A percentile compares a stretch with the other conserved stretches of the same genome.
Evolutionary conservation across 2,797 vertebrate species (phyloP).

Genomic region (Lepus oiostolus): DNA sequence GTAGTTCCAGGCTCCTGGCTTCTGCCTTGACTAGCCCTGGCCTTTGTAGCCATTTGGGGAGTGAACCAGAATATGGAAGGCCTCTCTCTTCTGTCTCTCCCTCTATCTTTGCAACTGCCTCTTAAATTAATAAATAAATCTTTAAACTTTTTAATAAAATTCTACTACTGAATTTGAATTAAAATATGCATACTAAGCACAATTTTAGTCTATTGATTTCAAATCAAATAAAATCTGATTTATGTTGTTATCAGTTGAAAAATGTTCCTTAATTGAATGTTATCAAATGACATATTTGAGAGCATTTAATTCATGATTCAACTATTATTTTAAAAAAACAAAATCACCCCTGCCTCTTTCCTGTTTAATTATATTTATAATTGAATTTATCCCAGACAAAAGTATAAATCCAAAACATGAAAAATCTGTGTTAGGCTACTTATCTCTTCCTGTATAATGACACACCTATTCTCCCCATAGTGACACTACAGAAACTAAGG

Average conservation of each 20-base stretch:
- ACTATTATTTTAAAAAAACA: constrained; percentile 9
- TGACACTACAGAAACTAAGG: not conserved
- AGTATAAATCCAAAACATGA: not conserved
- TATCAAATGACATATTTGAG: not conserved
- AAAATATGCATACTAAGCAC: constrained; percentile 51
- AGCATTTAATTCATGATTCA: not conserved
- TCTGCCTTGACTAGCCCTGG: too few species aligned
- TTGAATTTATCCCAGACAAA: not conserved
- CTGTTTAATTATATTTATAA: not conserved
- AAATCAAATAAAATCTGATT: constrained; percentile 54
- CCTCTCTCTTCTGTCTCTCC: too few species aligned
- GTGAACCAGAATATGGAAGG: too few species aligned
- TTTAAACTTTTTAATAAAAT: not conserved
- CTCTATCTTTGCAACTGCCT: too few species aligned
- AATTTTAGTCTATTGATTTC: constrained; percentile 60
- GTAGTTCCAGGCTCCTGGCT: too few species aligned
- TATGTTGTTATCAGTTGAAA: constrained; percentile 52
- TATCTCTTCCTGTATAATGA: not conserved
- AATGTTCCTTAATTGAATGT: constrained; percentile 23
- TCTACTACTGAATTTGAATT: constrained; percentile 56
- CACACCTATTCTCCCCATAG: not conserved
- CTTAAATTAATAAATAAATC: too few species aligned
- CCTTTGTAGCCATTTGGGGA: too few species aligned
- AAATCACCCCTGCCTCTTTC: not conserved
- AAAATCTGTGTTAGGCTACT: not conserved